Percentiles rank a stretch among this genome's conserved stretches.
Conservation (phyloP, 2,797 vertebrate species). For the Ara ararauna region DNA sequence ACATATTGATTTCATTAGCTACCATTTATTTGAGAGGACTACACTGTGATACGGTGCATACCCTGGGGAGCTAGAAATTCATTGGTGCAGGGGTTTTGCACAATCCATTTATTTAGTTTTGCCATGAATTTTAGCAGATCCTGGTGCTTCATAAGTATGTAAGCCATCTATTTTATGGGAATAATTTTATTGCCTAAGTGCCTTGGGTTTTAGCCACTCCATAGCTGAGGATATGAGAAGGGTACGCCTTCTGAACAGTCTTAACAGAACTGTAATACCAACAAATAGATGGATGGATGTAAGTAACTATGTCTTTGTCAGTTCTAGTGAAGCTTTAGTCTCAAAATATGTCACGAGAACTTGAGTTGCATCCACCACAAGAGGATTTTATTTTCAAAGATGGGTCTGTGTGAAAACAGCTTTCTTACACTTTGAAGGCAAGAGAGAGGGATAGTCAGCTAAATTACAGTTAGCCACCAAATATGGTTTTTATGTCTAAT, state of each 20-base stretch:
- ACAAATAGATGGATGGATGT: neutral
- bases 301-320: neutral
- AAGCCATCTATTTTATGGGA: neutral
- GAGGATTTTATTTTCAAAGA: neutral
- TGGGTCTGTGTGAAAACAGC: neutral
- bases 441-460: neutral
- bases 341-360: neutral
- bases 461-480: neutral
- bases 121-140: neutral
- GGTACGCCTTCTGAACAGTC: neutral
- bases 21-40: neutral
- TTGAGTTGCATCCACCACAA: neutral
- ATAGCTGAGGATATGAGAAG: neutral
- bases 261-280: neutral
- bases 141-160: neutral
- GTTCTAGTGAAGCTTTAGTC: neutral
- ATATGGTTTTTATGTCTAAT: neutral
- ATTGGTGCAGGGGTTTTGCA: neutral
- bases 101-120: neutral
- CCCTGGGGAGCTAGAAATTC: neutral
- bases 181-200: neutral
- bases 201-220: neutral
- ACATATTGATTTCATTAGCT: conserved; percentile 13
- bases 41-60: neutral
- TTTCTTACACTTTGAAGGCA: neutral